Evolutionary conservation across 2,888 invertebrate species (phyloP).

Genomic region (Macrosoma leucophasiata): DNA sequence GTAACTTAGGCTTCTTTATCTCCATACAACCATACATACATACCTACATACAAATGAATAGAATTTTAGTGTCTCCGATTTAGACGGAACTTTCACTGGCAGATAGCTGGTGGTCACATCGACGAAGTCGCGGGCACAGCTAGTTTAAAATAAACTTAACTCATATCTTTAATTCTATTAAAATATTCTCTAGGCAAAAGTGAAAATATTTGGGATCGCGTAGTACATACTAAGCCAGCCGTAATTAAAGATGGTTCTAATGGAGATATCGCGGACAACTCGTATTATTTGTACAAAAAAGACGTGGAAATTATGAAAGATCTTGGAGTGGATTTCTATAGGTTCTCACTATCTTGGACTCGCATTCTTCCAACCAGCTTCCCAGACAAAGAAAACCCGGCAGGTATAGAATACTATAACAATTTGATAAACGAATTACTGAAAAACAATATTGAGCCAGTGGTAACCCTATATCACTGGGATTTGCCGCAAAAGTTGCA

Average conservation of each 20-base stretch:
- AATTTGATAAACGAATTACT: constrained; percentile 65
- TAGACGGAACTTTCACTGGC: too few relatives aligned
- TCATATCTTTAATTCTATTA: neutral
- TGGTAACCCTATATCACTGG: constrained; percentile 64
- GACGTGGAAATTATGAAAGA: constrained; percentile 50
- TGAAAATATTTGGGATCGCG: constrained; percentile 75
- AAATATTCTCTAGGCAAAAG: constrained; percentile 50
- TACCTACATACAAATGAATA: too few relatives aligned
- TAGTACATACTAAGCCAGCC: constrained; percentile 56
- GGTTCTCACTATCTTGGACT: constrained; percentile 76
- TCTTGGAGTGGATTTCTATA: constrained; percentile 54
- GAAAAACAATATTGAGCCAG: constrained; percentile 71
- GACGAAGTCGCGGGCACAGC: too few relatives aligned
- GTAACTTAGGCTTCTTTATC: too few relatives aligned
- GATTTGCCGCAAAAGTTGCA: constrained; percentile 45
- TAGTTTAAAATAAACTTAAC: too few relatives aligned
- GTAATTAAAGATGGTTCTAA: constrained; percentile 64
- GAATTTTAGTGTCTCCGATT: too few relatives aligned
- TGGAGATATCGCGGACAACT: constrained; percentile 73
- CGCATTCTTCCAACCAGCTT: constrained; percentile 74
- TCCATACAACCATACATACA: too few relatives aligned
- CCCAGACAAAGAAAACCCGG: constrained; percentile 60
- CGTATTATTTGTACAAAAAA: constrained; percentile 71
- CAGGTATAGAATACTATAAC: constrained; percentile 32
- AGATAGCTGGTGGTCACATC: too few relatives aligned